Percentiles rank a stretch among this genome's conserved stretches.
These are phyloP conservation scores for Lindbergichthys nudifrons DNA, from an alignment of 2,797 vertebrate genomes.

Conservation along the genomic window DNA sequence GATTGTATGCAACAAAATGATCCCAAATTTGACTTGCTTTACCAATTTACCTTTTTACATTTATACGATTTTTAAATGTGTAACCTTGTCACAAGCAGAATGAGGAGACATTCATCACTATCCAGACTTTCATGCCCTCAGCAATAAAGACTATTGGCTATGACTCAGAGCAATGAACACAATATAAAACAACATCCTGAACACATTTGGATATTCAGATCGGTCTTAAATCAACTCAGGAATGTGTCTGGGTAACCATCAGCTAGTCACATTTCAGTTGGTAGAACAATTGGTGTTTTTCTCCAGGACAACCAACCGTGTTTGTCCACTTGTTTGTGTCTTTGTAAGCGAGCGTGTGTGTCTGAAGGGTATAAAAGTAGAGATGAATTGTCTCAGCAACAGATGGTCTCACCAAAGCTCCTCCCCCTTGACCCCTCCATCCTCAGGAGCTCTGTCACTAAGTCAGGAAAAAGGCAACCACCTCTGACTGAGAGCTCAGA, in stretches of 20 bases:
- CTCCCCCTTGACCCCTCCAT: constrained; percentile 61
- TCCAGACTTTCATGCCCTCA: not conserved
- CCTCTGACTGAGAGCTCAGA: constrained; percentile 71
- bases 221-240: not conserved
- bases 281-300: not conserved
- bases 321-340: constrained; percentile 38
- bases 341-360: constrained; percentile 32
- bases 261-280: not conserved
- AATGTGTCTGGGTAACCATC: not conserved
- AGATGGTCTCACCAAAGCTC: constrained; percentile 79
- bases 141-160: not conserved
- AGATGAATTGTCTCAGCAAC: constrained; percentile 77
- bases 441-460: constrained; percentile 66
- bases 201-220: not conserved
- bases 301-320: constrained; percentile 24
- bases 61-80: not conserved
- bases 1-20: not conserved
- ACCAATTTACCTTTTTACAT: not conserved
- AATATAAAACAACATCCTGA: not conserved
- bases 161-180: not conserved
- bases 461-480: constrained; percentile 74
- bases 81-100: not conserved
- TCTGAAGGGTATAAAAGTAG: constrained; percentile 51
- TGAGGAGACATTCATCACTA: not conserved
- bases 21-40: not conserved